Evolutionary conservation across 2,888 invertebrate genomes (phyloP), one percentile per base, ranked within the genome.

Genomic region (Cancer borealis): DNA sequence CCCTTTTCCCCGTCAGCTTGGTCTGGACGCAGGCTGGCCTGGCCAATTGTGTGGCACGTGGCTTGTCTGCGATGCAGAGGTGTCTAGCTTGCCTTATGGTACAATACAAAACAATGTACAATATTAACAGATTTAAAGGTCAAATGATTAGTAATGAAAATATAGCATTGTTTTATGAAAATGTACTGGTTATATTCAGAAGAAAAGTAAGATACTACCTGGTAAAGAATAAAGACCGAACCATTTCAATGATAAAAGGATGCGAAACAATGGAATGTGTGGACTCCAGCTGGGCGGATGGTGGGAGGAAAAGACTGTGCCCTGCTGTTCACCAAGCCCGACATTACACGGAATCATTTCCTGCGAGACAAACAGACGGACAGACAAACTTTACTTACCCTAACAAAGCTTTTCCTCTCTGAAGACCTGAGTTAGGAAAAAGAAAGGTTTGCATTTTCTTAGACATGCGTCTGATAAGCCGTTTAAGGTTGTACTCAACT

Each of bases 271-370:
- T 84, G 84, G 84, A 17, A 10, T 79, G 73, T n/a, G 73, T 79
- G 26, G 60, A 79, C 60, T 21, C 73, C 26, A 26, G 30, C 26
- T n/a, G 73, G 26, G 73, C 73, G 6, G 73, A 79, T n/a, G 30
- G 21, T 21, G 60, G n/a, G 84, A 84, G 73, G 26, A 73, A 73
- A n/a, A 84, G 39, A 30, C 84, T 39, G 84, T 30, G 84, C 14
- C 39, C 39, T 39, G 39, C 84, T 84, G 39, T 84, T 84, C 84
- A 84, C 39, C 10, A 30, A 30, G n/a, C 30, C 30, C 10, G 84
- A 84, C 39, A 84, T 84, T 84, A 84, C 39, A 39, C 84, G 12
- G 39, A 84, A 84, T 30, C 39, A 84, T 84, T 84, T 84, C 84
- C 84, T 84, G 79, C 26, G 39, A 39, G 30, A 84, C 14, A 66